Evolutionary conservation across 2,797 vertebrate species (phyloP), one percentile per base, ranked within the genome.

Genomic region (Propithecus deckenii): DNA sequence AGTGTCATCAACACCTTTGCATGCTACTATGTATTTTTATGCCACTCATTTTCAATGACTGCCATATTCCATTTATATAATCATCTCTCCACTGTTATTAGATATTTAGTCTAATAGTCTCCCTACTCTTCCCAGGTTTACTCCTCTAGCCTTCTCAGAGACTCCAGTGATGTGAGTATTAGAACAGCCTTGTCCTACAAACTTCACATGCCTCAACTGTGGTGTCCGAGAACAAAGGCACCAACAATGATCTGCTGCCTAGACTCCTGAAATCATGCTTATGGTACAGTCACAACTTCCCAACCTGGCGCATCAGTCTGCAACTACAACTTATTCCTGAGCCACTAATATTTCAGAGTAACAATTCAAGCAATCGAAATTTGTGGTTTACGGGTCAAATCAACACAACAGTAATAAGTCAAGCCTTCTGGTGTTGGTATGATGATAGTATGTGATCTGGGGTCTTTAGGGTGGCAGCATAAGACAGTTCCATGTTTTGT

Each of bases 221-320:
- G 55, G 80, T 91, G 71, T 97, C 96, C 97, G 52, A 90, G 95
- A 96, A 96, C 92, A 88, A 74, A 97, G 85, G 28, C 18, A 89
- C 38, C 75, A 78, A 86, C 89, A 98, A 91, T 95, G 94, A 95
- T 3, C 9, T 97, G 96, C 59, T 69, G 85, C 65, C 32, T 46
- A 22, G 55, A 97, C 89, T 84, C 57, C 88, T 95, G 92, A 98
- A 98, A 95, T 97, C 87, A 92, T 22, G 83, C 41, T 96, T 71
- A 20, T 1, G 38, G 7, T 76, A 32, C 59, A 89, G 81, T 86
- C 30, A 89, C 91, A 95, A 94, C 83, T 97, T 95, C 88, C 30
- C 92, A 86, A 97, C 92, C 63, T 75, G 76, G 69, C 74, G 95
- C 96, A 97, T 97, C 75, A 96, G 57, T 94, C 57, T 86, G 25